Base-by-base conservation (phyloP, 2,888 invertebrate genomes). In the Heliconius charithonia region DNA sequence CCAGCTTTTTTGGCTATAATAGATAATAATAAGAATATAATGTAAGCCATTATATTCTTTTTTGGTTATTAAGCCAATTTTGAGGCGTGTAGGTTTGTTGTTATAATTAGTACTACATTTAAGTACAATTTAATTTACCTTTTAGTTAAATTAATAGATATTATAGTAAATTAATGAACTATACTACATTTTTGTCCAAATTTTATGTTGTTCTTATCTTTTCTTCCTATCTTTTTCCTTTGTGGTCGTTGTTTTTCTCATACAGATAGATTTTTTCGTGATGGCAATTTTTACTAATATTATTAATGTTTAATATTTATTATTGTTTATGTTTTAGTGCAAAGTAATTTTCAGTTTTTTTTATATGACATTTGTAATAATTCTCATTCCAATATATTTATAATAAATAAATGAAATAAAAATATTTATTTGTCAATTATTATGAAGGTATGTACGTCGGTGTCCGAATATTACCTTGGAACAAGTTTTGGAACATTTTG, bases 311-410 rank as follows among this genome's bases (percentile, higher is more conserved):
- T 73, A 76, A 45, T 76, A 79, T 73, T 79, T 75, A 76, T 73
- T 76, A 70, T 56, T 56, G 75, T 59, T 22, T 59, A 10, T 78
- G 59, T 72, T 76, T 62, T 63, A 63, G 56, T 65, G 75, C 51
- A 74, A 78, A 75, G 45, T 59, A 59, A 65, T 76, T 76, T 76
- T 72, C 70, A 71, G 27, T 71, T 22, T 7, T 65, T 75, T 72
- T 59, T 25, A 37, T n/a, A n/a, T 76, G 73, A 76, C 76, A 79
- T 77, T 4, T 72, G 25, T 62, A 73, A 63, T 51, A 79, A 73
- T 72, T 79, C 76, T 76, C 79, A 79, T 79, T 79, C 79, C 79
- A 59, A 79, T 79, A 56, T 37, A 75, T 76, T 66, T 75, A 65
- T 65, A 67, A 67, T 41, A 25, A 67, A 67, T 29, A 41, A 62